Base-by-base conservation (phyloP, 2,113 vertebrate genomes). In the Coryphaenoides rupestris region DNA sequence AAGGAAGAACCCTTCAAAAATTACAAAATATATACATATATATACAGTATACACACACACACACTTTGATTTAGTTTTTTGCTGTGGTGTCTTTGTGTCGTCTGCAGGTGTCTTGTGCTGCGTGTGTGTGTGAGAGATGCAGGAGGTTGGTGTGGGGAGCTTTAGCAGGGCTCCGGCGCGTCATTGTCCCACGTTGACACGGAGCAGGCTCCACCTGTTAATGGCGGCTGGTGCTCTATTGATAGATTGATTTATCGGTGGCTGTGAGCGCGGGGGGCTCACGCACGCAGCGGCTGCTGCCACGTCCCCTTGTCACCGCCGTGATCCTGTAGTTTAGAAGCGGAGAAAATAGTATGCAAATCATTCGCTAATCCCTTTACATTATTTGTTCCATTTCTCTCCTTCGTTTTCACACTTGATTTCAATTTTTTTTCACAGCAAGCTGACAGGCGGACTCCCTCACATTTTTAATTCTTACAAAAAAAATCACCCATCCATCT, bases 351-450 rank as follows among this genome's bases (percentile, higher is more conserved):
- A 80, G 79, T 87, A 88, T 89, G 89, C 85, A 88, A 90, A 90
- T 91, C 70, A 88, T 83, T 83, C 85, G 80, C 81, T 89, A 90
- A 91, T 91, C 87, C 85, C 75, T 88, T 90, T 86, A 87, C 75
- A 84, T 87, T 88, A 89, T 90, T 89, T 89, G 86, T 92, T 89
- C 79, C 80, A 81, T 88, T 88, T 88, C 81, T 82, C 75, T 78
- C 73, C 78, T 82, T 80, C 69, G 56, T 85, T 87, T 85, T 79
- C 79, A 83, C 81, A 79, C 83, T 83, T 58, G 59, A 65, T 90
- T 86, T 86, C 72, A n/a, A 12, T 40, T 40, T 40, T 40, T 10
- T 66, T 76, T 64, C 61, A 78, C 70, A 81, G 80, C 49, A 2
- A 74, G 75, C 68, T 89, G 79, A 84, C 80, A 81, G 74, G 79